A percentile compares a stretch with the other conserved stretches of the same genome.
Conservation (phyloP, 2,888 invertebrate genomes). For the Clistopyga incitator region DNA sequence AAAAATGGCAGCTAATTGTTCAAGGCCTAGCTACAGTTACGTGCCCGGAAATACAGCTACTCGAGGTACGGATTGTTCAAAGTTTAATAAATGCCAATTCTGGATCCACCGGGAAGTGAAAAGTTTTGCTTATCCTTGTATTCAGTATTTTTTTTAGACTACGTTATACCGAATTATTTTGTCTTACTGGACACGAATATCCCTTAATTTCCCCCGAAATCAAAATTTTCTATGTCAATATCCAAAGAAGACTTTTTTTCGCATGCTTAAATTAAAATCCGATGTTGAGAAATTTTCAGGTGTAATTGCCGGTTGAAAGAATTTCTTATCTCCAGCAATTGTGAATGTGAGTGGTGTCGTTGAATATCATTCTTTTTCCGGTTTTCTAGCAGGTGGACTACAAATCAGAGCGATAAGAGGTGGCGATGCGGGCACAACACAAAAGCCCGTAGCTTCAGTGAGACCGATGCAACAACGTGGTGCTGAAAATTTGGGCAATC, state of each 20-base stretch:
- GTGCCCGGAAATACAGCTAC: constrained; percentile 83
- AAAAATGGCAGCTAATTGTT: constrained; percentile 92
- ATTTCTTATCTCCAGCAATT: not conserved
- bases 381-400: constrained; percentile 78
- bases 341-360: not conserved
- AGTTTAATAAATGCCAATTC: not conserved
- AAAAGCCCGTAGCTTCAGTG: constrained; percentile 89
- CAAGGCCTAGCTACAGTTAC: constrained; percentile 85
- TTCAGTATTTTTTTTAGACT: no score
- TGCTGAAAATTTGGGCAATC: constrained; percentile 83
- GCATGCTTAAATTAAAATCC: no score
- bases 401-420: constrained; percentile 87
- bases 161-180: no score
- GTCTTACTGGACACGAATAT: no score
- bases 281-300: no score
- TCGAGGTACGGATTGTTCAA: constrained; percentile 74
- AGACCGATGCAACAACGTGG: constrained; percentile 91
- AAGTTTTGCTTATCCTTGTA: no score
- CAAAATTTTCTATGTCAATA: no score
- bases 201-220: no score
- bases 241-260: no score
- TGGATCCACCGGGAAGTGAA: no score
- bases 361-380: constrained; percentile 13
- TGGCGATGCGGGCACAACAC: constrained; percentile 86
- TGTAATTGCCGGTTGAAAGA: no score